These are phyloP conservation scores for Hemicrepidius hirtus DNA, from an alignment of 2,888 invertebrate species.

Conservation along the genomic window DNA sequence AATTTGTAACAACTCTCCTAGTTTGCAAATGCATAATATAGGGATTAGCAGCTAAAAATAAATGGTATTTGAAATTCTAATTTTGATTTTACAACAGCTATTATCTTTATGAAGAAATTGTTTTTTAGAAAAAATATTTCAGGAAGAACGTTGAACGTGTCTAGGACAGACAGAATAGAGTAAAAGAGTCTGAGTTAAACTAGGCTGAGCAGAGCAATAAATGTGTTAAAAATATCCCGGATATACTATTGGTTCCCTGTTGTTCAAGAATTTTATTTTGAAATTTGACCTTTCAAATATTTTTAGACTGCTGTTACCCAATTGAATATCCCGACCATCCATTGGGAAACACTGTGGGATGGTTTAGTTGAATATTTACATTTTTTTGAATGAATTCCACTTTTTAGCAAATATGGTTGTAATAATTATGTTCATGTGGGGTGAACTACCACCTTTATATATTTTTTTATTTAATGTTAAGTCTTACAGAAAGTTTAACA, in stretches of 20 bases:
- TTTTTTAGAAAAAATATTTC: conserved; percentile 7
- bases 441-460: too few species aligned
- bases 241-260: conserved; percentile 6
- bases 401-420: too few species aligned
- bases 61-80: conserved; percentile 5
- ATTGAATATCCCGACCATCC: conserved; percentile 1
- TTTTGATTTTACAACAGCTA: background rate
- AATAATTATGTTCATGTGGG: too few species aligned
- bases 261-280: conserved; percentile 19
- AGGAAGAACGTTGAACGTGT: conserved; percentile 13
- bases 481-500: too few species aligned
- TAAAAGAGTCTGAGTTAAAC: background rate
- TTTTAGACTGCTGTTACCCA: conserved; percentile 20
- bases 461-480: too few species aligned
- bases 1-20: background rate
- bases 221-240: conserved; percentile 2
- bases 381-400: conserved; percentile 1
- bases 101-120: too few species aligned
- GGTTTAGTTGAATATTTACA: background rate
- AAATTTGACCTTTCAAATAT: conserved; percentile 17
- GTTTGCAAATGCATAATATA: background rate
- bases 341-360: background rate
- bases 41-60: background rate
- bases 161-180: background rate
- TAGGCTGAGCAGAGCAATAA: background rate